Evolutionary conservation across 2,888 invertebrate genomes (phyloP).

Genomic region (Drosophila subsilvestris): DNA sequence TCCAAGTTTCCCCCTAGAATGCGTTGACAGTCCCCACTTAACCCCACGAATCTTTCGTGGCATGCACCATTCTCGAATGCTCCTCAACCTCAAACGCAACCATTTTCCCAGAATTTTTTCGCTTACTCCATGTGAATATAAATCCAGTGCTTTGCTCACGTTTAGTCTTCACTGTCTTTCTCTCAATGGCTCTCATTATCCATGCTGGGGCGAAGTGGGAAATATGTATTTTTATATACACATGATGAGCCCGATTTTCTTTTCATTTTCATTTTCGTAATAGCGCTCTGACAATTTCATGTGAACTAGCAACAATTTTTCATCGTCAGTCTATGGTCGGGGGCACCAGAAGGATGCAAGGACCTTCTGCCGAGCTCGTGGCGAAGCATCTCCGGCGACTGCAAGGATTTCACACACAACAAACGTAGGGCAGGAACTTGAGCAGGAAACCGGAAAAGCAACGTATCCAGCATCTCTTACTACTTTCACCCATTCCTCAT

Average conservation of each 20-base stretch:
- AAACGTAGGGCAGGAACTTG: constrained; percentile 67
- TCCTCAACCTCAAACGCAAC: neutral
- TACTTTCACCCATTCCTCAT: constrained; percentile 19
- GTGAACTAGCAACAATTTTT: constrained; percentile 75
- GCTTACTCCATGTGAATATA: constrained; percentile 53
- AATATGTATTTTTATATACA: constrained; percentile 42
- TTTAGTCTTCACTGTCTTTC: constrained; percentile 22
- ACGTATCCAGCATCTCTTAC: constrained; percentile 55
- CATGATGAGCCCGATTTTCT: constrained; percentile 72
- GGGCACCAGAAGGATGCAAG: constrained; percentile 15
- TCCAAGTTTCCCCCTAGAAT: neutral
- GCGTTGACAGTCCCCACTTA: constrained; percentile 25
- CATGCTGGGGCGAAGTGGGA: constrained; percentile 8
- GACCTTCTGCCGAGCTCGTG: constrained; percentile 47
- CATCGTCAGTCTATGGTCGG: constrained; percentile 59
- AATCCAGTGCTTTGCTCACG: constrained; percentile 44
- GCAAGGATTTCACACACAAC: constrained; percentile 69
- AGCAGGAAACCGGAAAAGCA: constrained; percentile 78
- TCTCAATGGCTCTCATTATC: constrained; percentile 32
- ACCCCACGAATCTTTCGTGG: constrained; percentile 15
- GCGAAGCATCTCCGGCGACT: constrained; percentile 61
- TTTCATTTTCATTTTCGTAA: constrained; percentile 73
- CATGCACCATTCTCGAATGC: constrained; percentile 10
- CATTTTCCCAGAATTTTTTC: constrained; percentile 22
- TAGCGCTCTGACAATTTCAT: constrained; percentile 72